Evolutionary conservation across 1,140 invertebrate species (phyloP), one percentile per base, ranked within the genome.

Genomic region (Drosophila nigromelanica): DNA sequence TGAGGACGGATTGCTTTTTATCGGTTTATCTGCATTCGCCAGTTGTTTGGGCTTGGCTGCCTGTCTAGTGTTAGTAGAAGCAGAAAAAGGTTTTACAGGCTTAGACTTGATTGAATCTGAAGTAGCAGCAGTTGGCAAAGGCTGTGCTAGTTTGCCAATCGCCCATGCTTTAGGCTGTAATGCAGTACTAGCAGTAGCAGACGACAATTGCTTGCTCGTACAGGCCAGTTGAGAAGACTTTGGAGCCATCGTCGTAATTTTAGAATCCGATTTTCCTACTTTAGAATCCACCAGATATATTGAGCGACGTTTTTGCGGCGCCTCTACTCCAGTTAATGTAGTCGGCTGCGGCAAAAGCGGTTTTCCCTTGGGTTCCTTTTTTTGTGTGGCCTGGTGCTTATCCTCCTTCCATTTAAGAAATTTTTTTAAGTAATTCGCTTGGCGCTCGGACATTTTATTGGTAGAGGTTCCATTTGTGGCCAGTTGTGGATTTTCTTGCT

Each of bases 341-440:
- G 5, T 51, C 14, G 27, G 5, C 27, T 51, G 43, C 11, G 21
- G 21, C 10, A 2, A 11, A 24, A 15, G 5, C 21, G 12, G 3
- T 12, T 21, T 27, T 10, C 27, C 6, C 2, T 11, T 24, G 3
- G 1, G 10, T 15, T 1, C 8, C 0, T 43, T 15, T 30, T 15
- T 58, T 15, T 11, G 33, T 8, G 15, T 5, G 11, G 10, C 4
- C 18, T 54, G 51, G 5, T 40, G 12, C 52, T 42, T 55, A 27
- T 21, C 3, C 4, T 12, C 21, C 8, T 40, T 39, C 52, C 52
- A 55, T 8, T 55, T 18, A 0, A 58, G 27, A 30, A 58, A 58
- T 14, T 40, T 40, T 58, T 58, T 27, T 1, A 58, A 43, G 10
- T 58, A 58, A 45, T 42, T n/a, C 2, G 27, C 55, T 7, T 45